Percentiles rank a stretch among this genome's conserved stretches.
Conservation (phyloP, 2,113 vertebrate species). For the Phalacrocorax aristotelis region DNA sequence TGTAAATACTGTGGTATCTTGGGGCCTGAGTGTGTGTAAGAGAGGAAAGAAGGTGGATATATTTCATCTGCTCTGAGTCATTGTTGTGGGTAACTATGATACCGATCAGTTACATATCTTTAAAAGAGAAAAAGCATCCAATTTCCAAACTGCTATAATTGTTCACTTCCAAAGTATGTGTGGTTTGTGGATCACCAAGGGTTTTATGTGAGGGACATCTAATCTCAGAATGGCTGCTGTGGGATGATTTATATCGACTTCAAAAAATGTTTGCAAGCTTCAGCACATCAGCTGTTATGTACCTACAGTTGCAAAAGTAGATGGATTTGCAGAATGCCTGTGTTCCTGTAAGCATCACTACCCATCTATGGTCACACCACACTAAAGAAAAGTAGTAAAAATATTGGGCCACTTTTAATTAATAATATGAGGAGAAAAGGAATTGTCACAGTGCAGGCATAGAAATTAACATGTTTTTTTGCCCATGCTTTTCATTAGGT, state of each 20-base stretch:
- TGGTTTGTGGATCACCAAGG: background rate
- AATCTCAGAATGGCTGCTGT: background rate
- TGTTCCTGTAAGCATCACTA: background rate
- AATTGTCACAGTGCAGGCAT: background rate
- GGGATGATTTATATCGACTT: background rate
- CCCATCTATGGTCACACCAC: background rate
- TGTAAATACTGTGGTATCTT: background rate
- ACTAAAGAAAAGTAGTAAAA: background rate
- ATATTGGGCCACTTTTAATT: background rate
- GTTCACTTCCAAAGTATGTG: background rate
- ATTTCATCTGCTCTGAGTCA: conserved; percentile 8
- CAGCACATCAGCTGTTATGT: background rate
- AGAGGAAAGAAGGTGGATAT: background rate
- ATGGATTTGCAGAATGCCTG: background rate
- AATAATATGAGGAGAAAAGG: background rate
- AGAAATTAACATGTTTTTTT: background rate
- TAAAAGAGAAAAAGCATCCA: background rate
- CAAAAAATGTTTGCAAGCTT: background rate
- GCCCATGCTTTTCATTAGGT: background rate
- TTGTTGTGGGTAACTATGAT: background rate
- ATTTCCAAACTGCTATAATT: background rate
- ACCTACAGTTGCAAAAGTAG: background rate
- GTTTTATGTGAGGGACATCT: background rate
- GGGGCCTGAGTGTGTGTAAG: background rate
- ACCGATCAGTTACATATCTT: background rate